Evolutionary conservation across 2,113 vertebrate genomes (phyloP), one percentile per base, ranked within the genome.

Genomic region (Anarhynchus alexandrinus): DNA sequence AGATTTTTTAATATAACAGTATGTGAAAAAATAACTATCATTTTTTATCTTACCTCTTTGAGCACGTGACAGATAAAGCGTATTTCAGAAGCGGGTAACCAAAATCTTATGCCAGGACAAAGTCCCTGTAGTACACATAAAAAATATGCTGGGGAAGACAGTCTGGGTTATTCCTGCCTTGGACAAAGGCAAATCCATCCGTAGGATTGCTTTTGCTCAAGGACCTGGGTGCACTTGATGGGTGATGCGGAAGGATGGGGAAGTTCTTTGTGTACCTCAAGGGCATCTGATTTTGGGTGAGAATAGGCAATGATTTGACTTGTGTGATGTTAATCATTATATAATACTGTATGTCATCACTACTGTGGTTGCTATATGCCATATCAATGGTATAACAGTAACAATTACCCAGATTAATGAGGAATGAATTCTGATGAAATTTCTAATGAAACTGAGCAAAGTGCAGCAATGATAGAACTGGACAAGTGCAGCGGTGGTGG

Each of bases 1-100:
- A 70, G 54, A 93, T 88, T 91, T 87, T 96, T 77, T 89, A 95
- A 91, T 96, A 76, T 57, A 92, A 74, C 19, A 30, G 26, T 82
- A 79, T 67, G 65, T 58, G 70, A 84, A 82, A 92, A 93, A 96
- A 59, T 30, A 84, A 34, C 26, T 5, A 38, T 20, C 2, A 27
- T 51, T 94, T 93, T 93, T 93, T 52, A 77, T 65, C 54, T 76
- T 65, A 70, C 70, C n/a, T 85, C 36, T 84, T 91, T 70, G 62
- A 93, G 57, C 45, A 85, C 0, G 2, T 42, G 49, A 79, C 22
- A 87, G 69, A 79, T 45, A 74, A 94, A 92, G 67, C 11, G 13
- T 30, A 38, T 70, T 94, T 93, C 40, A 72, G 38, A 90, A 93
- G 36, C 11, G 43, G 17, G 8, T 27, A 94, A 91, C 61, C 17